Base-by-base conservation (phyloP, 2,797 vertebrate genomes). In the Enteromius radiatus region DNA sequence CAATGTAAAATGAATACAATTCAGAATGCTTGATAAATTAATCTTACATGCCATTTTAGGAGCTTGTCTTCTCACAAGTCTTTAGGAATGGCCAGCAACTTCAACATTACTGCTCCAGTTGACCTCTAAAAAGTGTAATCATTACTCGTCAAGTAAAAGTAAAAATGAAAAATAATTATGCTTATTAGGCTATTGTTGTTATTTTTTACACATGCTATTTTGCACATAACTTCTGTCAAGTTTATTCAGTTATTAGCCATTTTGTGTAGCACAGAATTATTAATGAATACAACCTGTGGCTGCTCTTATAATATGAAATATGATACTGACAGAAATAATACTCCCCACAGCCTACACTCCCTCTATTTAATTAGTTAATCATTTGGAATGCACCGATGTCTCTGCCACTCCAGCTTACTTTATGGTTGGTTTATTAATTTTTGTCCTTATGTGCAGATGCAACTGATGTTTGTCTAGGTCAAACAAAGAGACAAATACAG, bases 41-140 rank as follows among this genome's bases (percentile, higher is more conserved):
- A 45, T n/a, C 83, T 84, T 84, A 84, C 83, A 84, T 80, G 83
- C 70, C 83, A 84, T 84, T 67, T 84, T 43, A 21, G 47, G 23
- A 49, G 14, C 45, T 15, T 54, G 45, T 71, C 23, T 41, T 45
- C 67, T 83, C 41, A 76, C n/a, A 45, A 38, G 21, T 61, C 36
- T 78, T 73, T 41, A 43, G 77, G 43, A 64, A 80, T 19, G 26
- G 12, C 11, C 41, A 63, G 54, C 21, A 83, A 38, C 78, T 38
- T 38, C 59, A 73, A 47, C 23, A 38, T 31, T 73, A 12, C 28
- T 33, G 26, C 15, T 45, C 10, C 41, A 65, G 8, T 3, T 36
- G 52, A 33, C 61, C 19, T 68, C 64, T 70, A 54, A 63, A 82
- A 28, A 52, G 28, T 76, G 52, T 56, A 0, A 28, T 56, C 59